Conservation (phyloP, 2,113 vertebrate genomes). For the Centrocercus urophasianus region DNA sequence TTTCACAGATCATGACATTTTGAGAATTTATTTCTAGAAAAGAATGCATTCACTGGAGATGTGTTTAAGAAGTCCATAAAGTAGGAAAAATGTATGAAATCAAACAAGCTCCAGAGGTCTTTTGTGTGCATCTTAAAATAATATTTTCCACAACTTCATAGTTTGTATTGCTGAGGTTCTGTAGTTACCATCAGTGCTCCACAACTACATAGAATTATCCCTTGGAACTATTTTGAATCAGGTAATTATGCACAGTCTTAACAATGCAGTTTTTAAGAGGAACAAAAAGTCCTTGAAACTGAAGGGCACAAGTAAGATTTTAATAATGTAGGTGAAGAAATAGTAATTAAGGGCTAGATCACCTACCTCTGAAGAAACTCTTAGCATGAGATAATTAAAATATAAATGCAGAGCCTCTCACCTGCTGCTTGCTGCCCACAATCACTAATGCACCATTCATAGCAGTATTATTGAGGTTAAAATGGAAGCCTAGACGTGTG, state of each 20-base stretch:
- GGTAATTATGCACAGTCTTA: background rate
- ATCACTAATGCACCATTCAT: background rate
- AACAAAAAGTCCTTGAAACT: background rate
- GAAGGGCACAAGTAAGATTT: background rate
- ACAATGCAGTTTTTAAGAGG: background rate
- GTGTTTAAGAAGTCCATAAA: background rate
- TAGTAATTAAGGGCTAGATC: constrained; percentile 28
- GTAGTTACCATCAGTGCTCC: background rate
- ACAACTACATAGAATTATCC: background rate
- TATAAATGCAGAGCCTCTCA: constrained; percentile 3
- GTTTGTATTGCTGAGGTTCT: background rate
- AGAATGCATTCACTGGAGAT: background rate
- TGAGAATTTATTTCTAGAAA: background rate
- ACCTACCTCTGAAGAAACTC: constrained; percentile 22
- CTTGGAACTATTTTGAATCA: background rate
- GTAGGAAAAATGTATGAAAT: background rate
- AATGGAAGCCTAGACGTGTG: background rate
- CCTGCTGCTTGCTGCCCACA: constrained; percentile 42
- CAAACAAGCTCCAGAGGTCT: background rate
- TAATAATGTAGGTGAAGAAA: constrained; percentile 57
- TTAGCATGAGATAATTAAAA: constrained; percentile 58
- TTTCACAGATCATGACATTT: background rate
- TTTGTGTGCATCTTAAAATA: background rate
- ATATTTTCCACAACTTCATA: background rate
- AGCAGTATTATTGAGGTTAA: background rate